phyloP scores from a whole-genome alignment of 2,113 vertebrate species.

The Brachionichthys hirsutus region DNA sequence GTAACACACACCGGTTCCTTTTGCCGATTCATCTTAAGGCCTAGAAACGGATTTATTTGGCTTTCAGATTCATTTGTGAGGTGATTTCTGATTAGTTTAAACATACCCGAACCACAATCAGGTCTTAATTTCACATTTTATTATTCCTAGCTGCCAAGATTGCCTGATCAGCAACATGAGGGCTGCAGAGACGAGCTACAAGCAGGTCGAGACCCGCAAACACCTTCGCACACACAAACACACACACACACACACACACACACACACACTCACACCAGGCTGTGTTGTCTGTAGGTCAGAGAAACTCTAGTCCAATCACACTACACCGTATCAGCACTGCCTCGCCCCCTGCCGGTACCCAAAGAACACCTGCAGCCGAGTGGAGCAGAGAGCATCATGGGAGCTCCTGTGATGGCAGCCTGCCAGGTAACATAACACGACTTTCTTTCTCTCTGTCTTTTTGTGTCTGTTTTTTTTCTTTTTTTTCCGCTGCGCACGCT shows the following conservation, averaged over 20 bases:
- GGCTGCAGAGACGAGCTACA: slow-evolving; percentile 45
- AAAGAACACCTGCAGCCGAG: slow-evolving; percentile 28
- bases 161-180: slow-evolving; percentile 39
- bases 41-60: background rate
- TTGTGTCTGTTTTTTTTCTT: background rate
- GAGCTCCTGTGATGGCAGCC: slow-evolving; percentile 38
- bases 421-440: slow-evolving; percentile 52
- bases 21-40: background rate
- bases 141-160: slow-evolving; percentile 28
- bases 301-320: slow-evolving; percentile 51
- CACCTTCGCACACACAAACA: slow-evolving; percentile 2
- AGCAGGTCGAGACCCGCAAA: slow-evolving; percentile 34
- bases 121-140: too few relatives aligned
- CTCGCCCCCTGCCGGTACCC: slow-evolving; percentile 34
- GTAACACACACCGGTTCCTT: slow-evolving; percentile 24
- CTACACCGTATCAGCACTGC: slow-evolving; percentile 3
- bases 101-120: too few relatives aligned
- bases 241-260: background rate
- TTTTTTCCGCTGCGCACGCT: background rate
- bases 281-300: slow-evolving; percentile 48
- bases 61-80: background rate
- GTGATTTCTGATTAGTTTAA: too few relatives aligned
- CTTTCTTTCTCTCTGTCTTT: background rate
- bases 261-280: background rate
- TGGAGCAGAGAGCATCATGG: slow-evolving; percentile 46